Evolutionary conservation across 1,140 invertebrate species (phyloP).

Genomic region (Adoxophyes honmai): DNA sequence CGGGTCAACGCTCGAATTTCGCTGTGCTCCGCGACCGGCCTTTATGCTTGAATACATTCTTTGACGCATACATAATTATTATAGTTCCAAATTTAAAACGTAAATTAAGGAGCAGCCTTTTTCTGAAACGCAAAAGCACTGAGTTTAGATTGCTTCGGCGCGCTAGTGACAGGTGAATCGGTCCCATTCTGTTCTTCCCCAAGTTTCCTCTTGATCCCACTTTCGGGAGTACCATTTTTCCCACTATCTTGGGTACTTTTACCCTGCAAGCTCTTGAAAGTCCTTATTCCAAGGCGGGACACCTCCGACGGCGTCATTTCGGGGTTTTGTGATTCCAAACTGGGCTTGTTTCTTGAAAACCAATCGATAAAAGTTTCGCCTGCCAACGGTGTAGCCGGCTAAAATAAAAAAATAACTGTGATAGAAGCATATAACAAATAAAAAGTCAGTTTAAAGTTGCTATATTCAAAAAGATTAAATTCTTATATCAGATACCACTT

Average conservation of each 20-base stretch:
- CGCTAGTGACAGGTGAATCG: conserved; percentile 35
- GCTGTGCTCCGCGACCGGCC: too few species aligned
- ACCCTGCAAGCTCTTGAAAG: conserved; percentile 74
- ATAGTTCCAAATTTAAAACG: too few species aligned
- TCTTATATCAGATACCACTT: conserved; percentile 30
- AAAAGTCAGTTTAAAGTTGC: not conserved
- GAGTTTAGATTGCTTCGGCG: conserved; percentile 71
- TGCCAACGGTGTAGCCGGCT: conserved; percentile 45
- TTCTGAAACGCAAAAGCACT: conserved; percentile 72
- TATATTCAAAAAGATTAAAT: not conserved
- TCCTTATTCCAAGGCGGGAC: conserved; percentile 73
- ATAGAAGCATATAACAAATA: not conserved
- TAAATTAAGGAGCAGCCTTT: conserved; percentile 26
- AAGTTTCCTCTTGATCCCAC: conserved; percentile 56
- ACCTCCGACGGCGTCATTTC: conserved; percentile 75
- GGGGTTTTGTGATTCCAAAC: conserved; percentile 77
- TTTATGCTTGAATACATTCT: too few species aligned
- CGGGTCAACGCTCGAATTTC: too few species aligned
- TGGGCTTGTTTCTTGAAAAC: conserved; percentile 77
- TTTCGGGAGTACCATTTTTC: conserved; percentile 19
- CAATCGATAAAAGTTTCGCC: conserved; percentile 78
- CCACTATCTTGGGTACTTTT: too few species aligned
- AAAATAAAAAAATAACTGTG: conserved; percentile 23
- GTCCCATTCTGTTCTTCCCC: conserved; percentile 39
- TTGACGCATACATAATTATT: too few species aligned